These are phyloP conservation scores for Hypolimnas misippus DNA, from an alignment of 2,888 invertebrate species.

Conservation along the genomic window DNA sequence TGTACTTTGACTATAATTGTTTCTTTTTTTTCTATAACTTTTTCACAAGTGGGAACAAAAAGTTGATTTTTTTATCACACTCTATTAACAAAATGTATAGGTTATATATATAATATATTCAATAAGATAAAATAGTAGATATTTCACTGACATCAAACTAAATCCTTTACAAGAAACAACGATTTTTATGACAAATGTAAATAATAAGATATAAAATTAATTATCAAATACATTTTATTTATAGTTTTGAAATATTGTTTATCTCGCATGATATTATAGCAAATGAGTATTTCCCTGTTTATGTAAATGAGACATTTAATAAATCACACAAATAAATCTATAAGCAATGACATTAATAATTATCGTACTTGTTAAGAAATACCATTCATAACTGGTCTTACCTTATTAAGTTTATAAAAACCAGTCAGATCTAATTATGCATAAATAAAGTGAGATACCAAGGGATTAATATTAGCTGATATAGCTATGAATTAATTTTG, in stretches of 20 bases:
- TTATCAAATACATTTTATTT: neutral
- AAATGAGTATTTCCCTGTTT: conserved; percentile 16
- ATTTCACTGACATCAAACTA: too few species aligned
- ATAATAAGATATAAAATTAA: neutral
- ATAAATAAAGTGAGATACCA: conserved; percentile 27
- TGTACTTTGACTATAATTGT: too few species aligned
- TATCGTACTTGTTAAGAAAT: conserved; percentile 21
- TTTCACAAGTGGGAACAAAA: too few species aligned
- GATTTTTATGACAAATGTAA: too few species aligned
- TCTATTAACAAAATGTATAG: too few species aligned
- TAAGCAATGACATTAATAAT: conserved; percentile 25
- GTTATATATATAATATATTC: too few species aligned
- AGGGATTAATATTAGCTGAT: conserved; percentile 19
- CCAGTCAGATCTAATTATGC: conserved; percentile 21
- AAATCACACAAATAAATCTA: conserved; percentile 32
- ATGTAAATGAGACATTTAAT: conserved; percentile 27
- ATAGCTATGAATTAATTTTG: conserved; percentile 22
- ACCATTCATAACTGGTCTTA: conserved; percentile 22
- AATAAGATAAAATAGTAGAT: too few species aligned
- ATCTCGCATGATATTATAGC: neutral
- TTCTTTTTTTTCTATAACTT: too few species aligned
- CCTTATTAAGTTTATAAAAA: conserved; percentile 24
- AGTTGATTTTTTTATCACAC: too few species aligned
- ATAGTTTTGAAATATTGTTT: neutral
- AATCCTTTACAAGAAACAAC: too few species aligned